Conservation (phyloP, 2,113 vertebrate species). For the Terrapene triunguis region DNA sequence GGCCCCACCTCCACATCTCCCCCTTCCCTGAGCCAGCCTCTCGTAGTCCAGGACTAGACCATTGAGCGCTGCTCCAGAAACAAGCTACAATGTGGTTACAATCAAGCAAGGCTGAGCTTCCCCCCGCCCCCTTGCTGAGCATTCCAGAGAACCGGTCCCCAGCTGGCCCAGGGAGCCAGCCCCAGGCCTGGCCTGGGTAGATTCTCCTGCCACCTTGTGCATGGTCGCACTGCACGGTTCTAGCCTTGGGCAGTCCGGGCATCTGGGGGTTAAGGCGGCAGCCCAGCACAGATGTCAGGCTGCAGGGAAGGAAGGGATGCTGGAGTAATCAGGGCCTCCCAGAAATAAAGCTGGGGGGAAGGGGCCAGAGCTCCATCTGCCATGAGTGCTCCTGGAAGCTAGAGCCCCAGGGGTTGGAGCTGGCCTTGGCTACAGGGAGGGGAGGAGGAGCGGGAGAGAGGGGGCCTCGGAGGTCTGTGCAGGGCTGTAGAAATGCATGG, state of each 20-base stretch:
- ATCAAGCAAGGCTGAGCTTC: not conserved
- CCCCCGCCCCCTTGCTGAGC: not conserved
- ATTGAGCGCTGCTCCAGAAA: not conserved
- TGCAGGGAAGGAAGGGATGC: not conserved
- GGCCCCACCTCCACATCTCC: too few relatives aligned
- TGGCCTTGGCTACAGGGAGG: not conserved
- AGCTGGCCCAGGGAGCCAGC: not conserved
- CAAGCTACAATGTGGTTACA: not conserved
- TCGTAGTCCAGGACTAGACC: not conserved
- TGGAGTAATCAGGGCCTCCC: not conserved
- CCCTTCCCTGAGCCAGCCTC: too few relatives aligned
- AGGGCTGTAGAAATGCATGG: not conserved
- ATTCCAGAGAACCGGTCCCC: not conserved
- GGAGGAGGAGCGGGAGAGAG: too few relatives aligned
- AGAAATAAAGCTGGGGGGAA: not conserved
- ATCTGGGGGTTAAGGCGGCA: not conserved
- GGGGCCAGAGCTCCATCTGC: not conserved
- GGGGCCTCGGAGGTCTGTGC: not conserved
- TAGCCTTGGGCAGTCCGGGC: not conserved
- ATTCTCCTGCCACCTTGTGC: not conserved
- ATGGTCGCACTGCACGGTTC: not conserved
- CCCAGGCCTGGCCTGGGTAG: not conserved
- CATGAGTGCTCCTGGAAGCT: not conserved
- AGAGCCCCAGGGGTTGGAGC: not conserved
- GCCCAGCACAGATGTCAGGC: not conserved